Base-by-base conservation (phyloP, 1,140 invertebrate genomes). In the Drosophila littoralis region DNA sequence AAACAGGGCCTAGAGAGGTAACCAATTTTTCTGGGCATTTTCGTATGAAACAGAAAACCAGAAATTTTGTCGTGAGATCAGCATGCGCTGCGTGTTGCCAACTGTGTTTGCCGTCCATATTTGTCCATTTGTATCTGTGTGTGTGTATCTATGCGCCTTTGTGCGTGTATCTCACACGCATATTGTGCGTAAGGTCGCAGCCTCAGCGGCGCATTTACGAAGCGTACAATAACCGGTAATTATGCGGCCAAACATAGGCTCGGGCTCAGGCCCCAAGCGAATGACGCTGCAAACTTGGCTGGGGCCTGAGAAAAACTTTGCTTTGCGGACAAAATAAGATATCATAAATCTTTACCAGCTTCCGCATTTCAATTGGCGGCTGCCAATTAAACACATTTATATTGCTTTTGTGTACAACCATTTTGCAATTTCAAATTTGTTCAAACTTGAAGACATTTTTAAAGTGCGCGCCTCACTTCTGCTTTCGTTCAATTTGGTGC, bases 181-280 rank as follows among this genome's bases (percentile, higher is more conserved):
- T 88, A 79, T 84, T 69, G 69, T 89, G 84, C 85, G 84, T 89
- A 89, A 89, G 84, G 84, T 90, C 78, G 81, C 76, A 86, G 82
- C 83, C 75, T 78, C 57, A 59, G 75, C 70, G 77, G 33, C 70
- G 75, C 69, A 77, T 76, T 76, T 76, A 67, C 55, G 42, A 45
- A 43, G 69, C 67, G 60, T 76, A 89, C 84, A 89, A 89, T 89
- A 89, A 89, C 84, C 84, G 84, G 84, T 89, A 89, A 89, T 89
- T 89, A 89, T 81, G 74, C 69, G 52, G 83, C 71, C 40, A 72
- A 77, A 70, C 43, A 75, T 64, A 63, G 45, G 46, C 48, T 71
- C 57, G 36, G 70, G 22, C 61, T 28, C 22, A 28, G 22, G 70
- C 38, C 13, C 40, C 15, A 64, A 52, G 40, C 46, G 55, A 82